These are phyloP conservation scores for Sylvia borin DNA, from an alignment of 2,797 vertebrate genomes.

Conservation along the genomic window DNA sequence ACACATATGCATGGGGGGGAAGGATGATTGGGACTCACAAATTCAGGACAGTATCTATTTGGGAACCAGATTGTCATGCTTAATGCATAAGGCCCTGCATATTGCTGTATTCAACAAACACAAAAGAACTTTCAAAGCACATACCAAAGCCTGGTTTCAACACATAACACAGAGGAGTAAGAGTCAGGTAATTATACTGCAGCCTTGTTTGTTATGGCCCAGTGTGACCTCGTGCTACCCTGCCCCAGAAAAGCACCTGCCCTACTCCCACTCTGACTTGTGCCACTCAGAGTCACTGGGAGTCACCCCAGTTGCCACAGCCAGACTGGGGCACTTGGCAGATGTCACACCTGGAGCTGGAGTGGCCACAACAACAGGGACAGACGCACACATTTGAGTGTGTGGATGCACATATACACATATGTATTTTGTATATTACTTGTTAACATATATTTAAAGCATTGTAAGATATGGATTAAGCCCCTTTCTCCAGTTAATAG, in stretches of 20 bases:
- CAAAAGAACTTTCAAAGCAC: neutral
- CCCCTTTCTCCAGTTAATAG: neutral
- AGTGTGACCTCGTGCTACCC: rapidly evolving
- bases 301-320: neutral
- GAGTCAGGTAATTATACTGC: neutral
- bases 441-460: neutral
- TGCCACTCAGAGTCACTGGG: neutral
- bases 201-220: neutral
- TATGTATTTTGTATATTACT: neutral
- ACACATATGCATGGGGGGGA: rapidly evolving
- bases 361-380: rapidly evolving
- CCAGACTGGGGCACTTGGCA: neutral
- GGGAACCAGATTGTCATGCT: neutral
- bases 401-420: neutral
- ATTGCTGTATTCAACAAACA: neutral
- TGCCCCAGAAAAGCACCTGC: neutral
- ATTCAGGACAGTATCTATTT: neutral
- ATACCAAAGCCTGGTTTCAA: neutral
- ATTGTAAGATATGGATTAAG: neutral
- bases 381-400: rapidly evolving
- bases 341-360: neutral
- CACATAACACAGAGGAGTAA: neutral
- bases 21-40: neutral
- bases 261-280: neutral
- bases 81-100: neutral